Percentiles rank a stretch among this genome's conserved stretches.
phyloP scores from a whole-genome alignment of 2,113 vertebrate species.

The Macaca nemestrina region DNA sequence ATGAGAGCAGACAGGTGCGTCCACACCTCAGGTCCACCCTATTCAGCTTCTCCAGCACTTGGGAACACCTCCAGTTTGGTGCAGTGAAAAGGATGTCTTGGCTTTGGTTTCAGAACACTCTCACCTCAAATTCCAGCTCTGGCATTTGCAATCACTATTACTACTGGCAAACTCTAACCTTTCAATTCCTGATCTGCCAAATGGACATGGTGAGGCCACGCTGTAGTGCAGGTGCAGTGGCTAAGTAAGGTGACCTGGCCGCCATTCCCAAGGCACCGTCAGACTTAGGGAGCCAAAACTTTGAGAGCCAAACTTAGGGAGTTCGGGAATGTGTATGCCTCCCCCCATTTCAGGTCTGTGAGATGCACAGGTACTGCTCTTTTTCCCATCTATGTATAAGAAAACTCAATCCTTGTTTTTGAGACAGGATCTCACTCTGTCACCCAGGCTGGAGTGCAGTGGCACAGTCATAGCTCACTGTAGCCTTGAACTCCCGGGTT shows the following conservation, averaged over 20 bases:
- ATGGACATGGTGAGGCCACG: background rate
- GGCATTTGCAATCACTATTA: background rate
- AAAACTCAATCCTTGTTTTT: too few relatives aligned
- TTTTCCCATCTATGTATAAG: background rate
- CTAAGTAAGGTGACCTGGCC: background rate
- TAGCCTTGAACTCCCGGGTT: too few relatives aligned
- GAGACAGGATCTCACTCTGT: too few relatives aligned
- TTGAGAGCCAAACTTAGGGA: background rate
- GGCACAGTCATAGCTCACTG: too few relatives aligned
- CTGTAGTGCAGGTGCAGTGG: accelerated
- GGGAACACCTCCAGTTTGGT: too few relatives aligned
- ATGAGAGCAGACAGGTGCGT: accelerated
- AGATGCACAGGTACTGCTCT: too few relatives aligned
- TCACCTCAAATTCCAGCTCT: background rate
- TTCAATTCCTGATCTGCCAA: background rate
- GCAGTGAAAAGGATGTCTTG: background rate
- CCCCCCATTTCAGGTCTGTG: background rate
- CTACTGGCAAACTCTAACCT: background rate
- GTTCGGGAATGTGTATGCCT: background rate
- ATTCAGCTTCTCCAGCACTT: too few relatives aligned
- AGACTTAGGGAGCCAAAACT: too few relatives aligned
- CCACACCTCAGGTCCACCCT: background rate
- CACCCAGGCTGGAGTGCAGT: too few relatives aligned
- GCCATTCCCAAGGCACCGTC: background rate
- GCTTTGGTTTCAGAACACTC: background rate